These are phyloP conservation scores for Apamea sordens DNA, from an alignment of 2,888 invertebrate species.

Conservation along the genomic window DNA sequence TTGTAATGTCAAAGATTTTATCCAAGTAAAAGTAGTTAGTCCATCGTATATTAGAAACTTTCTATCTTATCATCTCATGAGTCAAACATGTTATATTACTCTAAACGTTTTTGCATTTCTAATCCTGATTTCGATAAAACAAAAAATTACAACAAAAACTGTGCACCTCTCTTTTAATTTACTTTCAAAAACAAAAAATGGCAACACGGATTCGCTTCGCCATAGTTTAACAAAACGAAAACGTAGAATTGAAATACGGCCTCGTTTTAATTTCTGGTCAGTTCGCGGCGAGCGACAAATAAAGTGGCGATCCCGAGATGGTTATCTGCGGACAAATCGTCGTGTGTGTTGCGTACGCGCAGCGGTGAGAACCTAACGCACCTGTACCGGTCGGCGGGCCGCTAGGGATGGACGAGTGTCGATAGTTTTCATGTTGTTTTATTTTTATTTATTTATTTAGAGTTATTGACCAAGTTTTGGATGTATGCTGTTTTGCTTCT, in stretches of 20 bases:
- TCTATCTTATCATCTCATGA: constrained; percentile 36
- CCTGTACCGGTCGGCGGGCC: constrained; percentile 85
- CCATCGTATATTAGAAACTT: constrained; percentile 42
- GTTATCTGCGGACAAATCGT: constrained; percentile 83
- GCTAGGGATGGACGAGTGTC: constrained; percentile 73
- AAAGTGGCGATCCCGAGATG: constrained; percentile 80
- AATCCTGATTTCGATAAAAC: constrained; percentile 29
- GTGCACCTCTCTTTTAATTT: constrained; percentile 21
- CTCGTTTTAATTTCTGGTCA: constrained; percentile 65
- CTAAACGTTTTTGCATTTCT: constrained; percentile 38
- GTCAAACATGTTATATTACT: constrained; percentile 18
- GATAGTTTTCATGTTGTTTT: constrained; percentile 39
- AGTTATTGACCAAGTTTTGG: neutral
- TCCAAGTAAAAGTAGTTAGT: constrained; percentile 52
- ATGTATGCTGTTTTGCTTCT: neutral
- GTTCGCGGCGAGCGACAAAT: constrained; percentile 72
- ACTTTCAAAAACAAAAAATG: constrained; percentile 40
- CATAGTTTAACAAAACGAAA: constrained; percentile 56
- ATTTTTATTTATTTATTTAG: neutral
- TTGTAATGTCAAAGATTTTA: constrained; percentile 47
- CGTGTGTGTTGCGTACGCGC: constrained; percentile 75
- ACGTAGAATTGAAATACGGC: constrained; percentile 56
- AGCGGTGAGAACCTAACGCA: constrained; percentile 87
- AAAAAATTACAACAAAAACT: constrained; percentile 35
- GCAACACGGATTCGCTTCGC: constrained; percentile 38